Evolutionary conservation across 2,888 invertebrate genomes (phyloP), one percentile per base, ranked within the genome.

Genomic region (Melolontha melolontha): DNA sequence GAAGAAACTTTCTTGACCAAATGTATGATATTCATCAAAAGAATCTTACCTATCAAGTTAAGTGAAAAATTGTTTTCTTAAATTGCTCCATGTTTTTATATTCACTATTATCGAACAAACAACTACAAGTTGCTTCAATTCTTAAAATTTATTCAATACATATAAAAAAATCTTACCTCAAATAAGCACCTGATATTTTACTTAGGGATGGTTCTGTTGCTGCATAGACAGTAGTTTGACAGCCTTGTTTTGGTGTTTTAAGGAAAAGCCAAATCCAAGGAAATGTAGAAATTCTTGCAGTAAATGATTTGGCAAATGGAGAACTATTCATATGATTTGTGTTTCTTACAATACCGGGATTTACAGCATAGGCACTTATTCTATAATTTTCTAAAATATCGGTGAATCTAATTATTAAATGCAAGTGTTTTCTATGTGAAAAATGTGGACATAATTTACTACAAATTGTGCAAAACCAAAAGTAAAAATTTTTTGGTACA

Each of bases 251-350:
- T 0, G 91, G 86, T 54, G 87, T 88, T 82, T 91, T 92, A 80
- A 91, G 85, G 73, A 92, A 87, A 51, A 90, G 80, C 88, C 89
- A 90, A 79, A 89, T 84, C 83, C 92, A 86, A 0, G 92, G 92
- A 77, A 84, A 86, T 72, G 91, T 86, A 64, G 90, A 86, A 62
- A 89, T 73, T 76, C 84, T 84, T 10, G 89, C 84, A 64, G 90
- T 79, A 70, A 86, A 81, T 17, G 83, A 83, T 64, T 84, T 87
- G 67, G 84, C 84, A 55, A 86, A 79, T 4, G 83, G 84, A 75
- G 85, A 87, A 82, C 84, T 85, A 77, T 87, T 85, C 83, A 90
- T 85, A 81, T 91, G 88, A 8, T 87, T 84, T 39, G 88, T 89
- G 49, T 88, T 86, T 65, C 90, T 84, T 1, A 90, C 90, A 49